Conservation (phyloP, 2,888 invertebrate genomes). For the Xestobium rufovillosum region DNA sequence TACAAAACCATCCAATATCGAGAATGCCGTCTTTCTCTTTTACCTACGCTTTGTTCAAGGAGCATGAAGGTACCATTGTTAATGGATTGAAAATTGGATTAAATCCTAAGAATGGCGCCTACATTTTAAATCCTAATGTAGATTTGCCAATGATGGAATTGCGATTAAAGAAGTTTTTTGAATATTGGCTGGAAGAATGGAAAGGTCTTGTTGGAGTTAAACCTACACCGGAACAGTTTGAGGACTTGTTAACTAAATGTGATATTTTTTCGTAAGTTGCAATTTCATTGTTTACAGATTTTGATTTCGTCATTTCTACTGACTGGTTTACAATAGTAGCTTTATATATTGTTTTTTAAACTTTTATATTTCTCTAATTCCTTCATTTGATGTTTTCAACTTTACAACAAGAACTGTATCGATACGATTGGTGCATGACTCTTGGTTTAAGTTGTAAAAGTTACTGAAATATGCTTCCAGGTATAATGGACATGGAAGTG, state of each 20-base stretch:
- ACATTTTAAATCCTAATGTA: conserved; percentile 63
- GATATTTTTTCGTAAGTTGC: conserved; percentile 54
- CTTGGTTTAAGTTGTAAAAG: not conserved
- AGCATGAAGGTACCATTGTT: conserved; percentile 50
- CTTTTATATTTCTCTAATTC: too few species aligned
- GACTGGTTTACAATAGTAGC: too few species aligned
- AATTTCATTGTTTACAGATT: conserved; percentile 3
- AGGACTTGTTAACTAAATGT: conserved; percentile 44
- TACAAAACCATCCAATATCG: conserved; percentile 60
- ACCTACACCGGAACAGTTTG: conserved; percentile 49
- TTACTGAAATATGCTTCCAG: conserved; percentile 35
- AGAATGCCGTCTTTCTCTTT: conserved; percentile 69
- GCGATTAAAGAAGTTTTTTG: conserved; percentile 44
- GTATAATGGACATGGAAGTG: conserved; percentile 65
- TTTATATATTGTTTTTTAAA: too few species aligned
- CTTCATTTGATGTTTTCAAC: too few species aligned
- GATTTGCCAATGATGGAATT: conserved; percentile 44
- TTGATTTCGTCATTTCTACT: too few species aligned
- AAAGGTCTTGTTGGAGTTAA: conserved; percentile 41
- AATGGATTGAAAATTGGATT: conserved; percentile 51
- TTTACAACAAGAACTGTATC: too few species aligned
- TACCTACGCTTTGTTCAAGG: conserved; percentile 54
- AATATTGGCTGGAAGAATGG: conserved; percentile 47
- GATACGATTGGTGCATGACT: too few species aligned
- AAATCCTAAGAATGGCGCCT: conserved; percentile 46